Base-by-base conservation (phyloP, 2,888 invertebrate genomes). In the Himalopsyche anomala region DNA sequence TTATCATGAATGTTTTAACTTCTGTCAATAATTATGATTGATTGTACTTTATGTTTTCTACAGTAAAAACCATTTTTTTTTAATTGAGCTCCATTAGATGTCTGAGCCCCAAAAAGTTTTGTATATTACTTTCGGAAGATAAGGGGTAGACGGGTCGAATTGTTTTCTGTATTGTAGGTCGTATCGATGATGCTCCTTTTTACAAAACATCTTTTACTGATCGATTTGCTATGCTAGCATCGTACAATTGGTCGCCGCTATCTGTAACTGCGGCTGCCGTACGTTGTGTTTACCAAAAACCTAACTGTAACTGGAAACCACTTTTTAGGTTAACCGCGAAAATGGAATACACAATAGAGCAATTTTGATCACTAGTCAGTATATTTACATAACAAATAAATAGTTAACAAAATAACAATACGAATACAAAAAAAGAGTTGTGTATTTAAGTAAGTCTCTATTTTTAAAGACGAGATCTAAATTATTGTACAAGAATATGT, bases 201-300 rank as follows among this genome's bases (percentile, higher is more conserved):
- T 74, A 74, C 74, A 74, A 74, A 74, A 74, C 74, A 38, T 74
- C 36, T 74, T 38, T 74, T 38, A 36, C 74, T 74, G 74, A 84
- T 54, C 54, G 51, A 82, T 86, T 86, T 40, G 82, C 79, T 79
- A 86, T 86, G 84, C 87, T 69, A 81, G 69, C 12, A 45, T 80
- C 51, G 80, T 80, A 80, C 45, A 80, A 82, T 83, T 82, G 83
- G 38, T 2, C 85, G 55, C 84, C 80, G 87, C 81, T 85, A 84
- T 86, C 86, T 82, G 82, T 79, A 86, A 80, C 54, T 42, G 79
- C 17, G 17, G 55, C 36, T 45, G 38, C 36, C 19, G 19, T 80
- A 55, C 85, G 84, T 38, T 54, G 54, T 84, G 86, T 84, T 86
- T 87, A 87, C 84, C 81, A 87, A 87, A 85, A 85, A 38, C 55